Base-by-base conservation (phyloP, 1,140 invertebrate genomes). In the Drosophila simulans region DNA sequence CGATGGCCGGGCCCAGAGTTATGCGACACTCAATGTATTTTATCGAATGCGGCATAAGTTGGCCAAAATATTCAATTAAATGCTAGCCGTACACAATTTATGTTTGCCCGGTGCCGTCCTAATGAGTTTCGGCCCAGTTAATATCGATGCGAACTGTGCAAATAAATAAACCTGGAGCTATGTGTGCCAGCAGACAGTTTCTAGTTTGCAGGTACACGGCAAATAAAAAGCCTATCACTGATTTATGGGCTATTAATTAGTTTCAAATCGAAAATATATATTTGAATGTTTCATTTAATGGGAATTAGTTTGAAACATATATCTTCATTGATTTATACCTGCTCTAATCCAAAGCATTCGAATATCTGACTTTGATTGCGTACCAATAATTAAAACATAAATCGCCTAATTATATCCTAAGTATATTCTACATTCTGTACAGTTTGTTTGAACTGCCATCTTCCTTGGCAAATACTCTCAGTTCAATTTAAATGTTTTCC, bases 1-100 rank as follows among this genome's bases (percentile, higher is more conserved):
- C 82, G 77, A 85, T 83, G 45, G 48, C 31, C 53, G 15, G 58
- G 35, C 34, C 25, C 40, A 35, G 34, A 79, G 75, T 73, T 77
- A 85, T 85, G 82, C 82, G 82, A 77, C 78, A 82, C 70, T 81
- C 71, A 45, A 77, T 69, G 58, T 77, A 85, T 86, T 88, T 79
- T 68, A 82, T 84, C 52, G 58, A 57, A 68, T 72, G 83, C 64
- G 55, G 78, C 75, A 86, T 86, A 85, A 81, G 63, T 82, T 86
- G 60, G 43, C 60, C 82, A 60, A 78, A 86, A 86, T 77, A 88
- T 88, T 89, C 83, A 88, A 88, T 88, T 88, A 88, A 83, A 80
- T 83, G 75, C 80, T 65, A 54, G 48, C 54, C 62, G 72, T 56
- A 17, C 62, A 57, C 46, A 86, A 86, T 86, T 86, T 86, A 86